Base-by-base conservation (phyloP, 1,140 invertebrate species). In the Aphaenogaster ashmeadi region DNA sequence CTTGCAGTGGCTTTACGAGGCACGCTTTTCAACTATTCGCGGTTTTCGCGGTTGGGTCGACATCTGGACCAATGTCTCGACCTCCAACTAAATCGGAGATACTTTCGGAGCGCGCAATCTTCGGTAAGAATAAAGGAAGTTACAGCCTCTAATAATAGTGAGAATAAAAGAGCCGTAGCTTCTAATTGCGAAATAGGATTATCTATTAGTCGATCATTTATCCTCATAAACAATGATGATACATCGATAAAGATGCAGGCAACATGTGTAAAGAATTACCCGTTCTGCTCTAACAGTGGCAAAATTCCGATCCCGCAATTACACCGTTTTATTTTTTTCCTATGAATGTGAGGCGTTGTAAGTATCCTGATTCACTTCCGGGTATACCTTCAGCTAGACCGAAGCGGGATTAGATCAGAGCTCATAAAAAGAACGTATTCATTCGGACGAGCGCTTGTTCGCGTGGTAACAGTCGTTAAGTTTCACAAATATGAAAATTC, bases 371-470 rank as follows among this genome's bases (percentile, higher is more conserved):
- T 50, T 72, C 38, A 60, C 18, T 83, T 74, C 80, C 67, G 80
- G 80, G 56, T 60, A 36, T 21, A 74, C 44, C 41, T 84, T 38
- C 41, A 21, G 36, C 27, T 21, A 54, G 36, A 0, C 67, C 11
- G 44, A 58, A 38, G 50, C 6, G 44, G 69, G 15, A 83, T 72
- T 81, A 83, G 67, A 58, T 83, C 69, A 47, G 52, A 74, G 69
- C 41, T 74, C 80, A 60, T 84, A 74, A 84, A 81, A 74, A 58
- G 78, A 71, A 81, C 36, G 50, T n/a, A 18, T 52, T 81, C 47
- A 36, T 21, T 27, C 47, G 21, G 11, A 79, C 27, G 11, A 66
- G 36, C n/a, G 47, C 3, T 6, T 36, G 33, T 54, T 80, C 38
- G 21, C 38, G 47, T 52, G 38, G 52, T 6, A 69, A 80, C 11